Evolutionary conservation across 2,113 vertebrate genomes (phyloP).

Genomic region (Harpagus bidentatus): DNA sequence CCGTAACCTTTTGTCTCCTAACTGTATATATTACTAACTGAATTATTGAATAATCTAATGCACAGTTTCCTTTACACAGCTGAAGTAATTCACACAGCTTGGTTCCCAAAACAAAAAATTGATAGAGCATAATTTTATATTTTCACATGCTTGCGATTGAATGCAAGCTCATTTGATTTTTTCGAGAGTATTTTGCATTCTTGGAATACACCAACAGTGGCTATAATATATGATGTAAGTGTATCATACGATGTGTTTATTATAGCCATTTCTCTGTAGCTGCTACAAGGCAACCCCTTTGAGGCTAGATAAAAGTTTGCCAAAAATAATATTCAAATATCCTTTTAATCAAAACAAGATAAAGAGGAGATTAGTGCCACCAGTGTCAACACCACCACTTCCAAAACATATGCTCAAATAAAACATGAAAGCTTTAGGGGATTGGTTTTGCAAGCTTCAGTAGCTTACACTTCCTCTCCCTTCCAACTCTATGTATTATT

Average conservation of each 20-base stretch:
- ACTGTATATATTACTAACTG: background rate
- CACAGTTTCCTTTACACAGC: background rate
- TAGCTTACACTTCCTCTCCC: conserved; percentile 50
- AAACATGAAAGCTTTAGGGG: conserved; percentile 64
- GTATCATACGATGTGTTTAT: conserved; percentile 53
- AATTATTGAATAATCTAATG: background rate
- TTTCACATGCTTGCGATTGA: background rate
- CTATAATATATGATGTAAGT: conserved; percentile 24
- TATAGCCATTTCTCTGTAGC: conserved; percentile 39
- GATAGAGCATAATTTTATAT: conserved; percentile 8
- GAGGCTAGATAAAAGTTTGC: conserved; percentile 64
- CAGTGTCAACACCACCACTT: conserved; percentile 59
- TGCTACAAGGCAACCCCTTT: conserved; percentile 54
- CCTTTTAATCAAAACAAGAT: conserved; percentile 66
- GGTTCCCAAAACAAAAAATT: background rate
- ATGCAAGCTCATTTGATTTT: conserved; percentile 22
- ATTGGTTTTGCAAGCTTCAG: conserved; percentile 63
- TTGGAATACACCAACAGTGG: conserved; percentile 15
- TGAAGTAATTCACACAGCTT: conserved; percentile 44
- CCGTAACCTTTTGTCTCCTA: background rate
- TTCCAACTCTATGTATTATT: conserved; percentile 58
- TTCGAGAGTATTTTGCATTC: conserved; percentile 18
- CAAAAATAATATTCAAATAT: conserved; percentile 68
- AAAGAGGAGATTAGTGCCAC: conserved; percentile 58
- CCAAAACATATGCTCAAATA: conserved; percentile 71